phyloP scores from a whole-genome alignment of 2,888 invertebrate species.

The Oegoconia quadripuncta region DNA sequence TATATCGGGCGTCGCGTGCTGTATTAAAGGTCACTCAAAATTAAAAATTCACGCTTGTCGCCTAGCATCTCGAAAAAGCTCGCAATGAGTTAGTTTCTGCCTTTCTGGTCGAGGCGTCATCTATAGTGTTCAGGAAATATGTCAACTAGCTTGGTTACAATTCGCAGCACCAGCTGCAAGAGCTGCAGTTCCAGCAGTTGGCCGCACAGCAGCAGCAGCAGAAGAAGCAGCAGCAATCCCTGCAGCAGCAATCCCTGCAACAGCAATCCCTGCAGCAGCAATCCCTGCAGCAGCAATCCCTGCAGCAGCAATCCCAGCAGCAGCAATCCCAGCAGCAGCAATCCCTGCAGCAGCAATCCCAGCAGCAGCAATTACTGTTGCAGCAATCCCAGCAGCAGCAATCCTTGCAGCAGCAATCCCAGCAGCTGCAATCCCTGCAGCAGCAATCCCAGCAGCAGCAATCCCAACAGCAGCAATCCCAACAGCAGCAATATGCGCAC shows the following conservation, averaged over 20 bases:
- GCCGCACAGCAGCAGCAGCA: constrained; percentile 46
- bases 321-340: constrained; percentile 46
- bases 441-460: constrained; percentile 46
- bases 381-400: too few relatives aligned
- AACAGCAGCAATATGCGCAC: constrained; percentile 48
- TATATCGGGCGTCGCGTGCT: too few relatives aligned
- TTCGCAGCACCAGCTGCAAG: constrained; percentile 35
- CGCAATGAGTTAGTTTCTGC: too few relatives aligned
- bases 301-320: constrained; percentile 51
- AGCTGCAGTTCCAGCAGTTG: constrained; percentile 52
- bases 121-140: too few relatives aligned
- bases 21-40: too few relatives aligned
- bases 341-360: constrained; percentile 54
- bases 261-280: constrained; percentile 53
- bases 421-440: constrained; percentile 51
- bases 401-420: too few relatives aligned
- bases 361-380: constrained; percentile 50
- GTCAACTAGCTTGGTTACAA: too few relatives aligned
- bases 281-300: constrained; percentile 51
- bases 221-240: constrained; percentile 45
- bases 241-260: constrained; percentile 51
- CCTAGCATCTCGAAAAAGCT: too few relatives aligned
- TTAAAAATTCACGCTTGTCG: too few relatives aligned
- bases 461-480: constrained; percentile 54
- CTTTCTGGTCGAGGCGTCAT: too few relatives aligned